These are phyloP conservation scores for Moxostoma hubbsi DNA, from an alignment of 2,797 vertebrate species.

Conservation along the genomic window DNA sequence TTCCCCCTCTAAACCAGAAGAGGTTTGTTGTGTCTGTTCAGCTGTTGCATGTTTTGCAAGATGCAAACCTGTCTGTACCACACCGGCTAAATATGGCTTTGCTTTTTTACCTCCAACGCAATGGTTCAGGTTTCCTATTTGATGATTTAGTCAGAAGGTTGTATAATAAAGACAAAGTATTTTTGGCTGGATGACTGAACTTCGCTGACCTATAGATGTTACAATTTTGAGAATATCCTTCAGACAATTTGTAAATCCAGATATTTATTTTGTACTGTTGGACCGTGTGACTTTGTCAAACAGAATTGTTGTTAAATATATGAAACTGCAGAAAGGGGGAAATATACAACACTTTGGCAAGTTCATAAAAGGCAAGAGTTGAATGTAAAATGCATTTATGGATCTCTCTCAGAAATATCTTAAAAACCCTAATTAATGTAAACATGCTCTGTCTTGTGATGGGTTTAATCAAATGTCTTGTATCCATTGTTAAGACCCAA, in stretches of 20 bases:
- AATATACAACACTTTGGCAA: background rate
- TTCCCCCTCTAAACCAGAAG: background rate
- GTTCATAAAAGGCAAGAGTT: background rate
- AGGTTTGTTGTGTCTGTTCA: background rate
- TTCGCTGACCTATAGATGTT: too few species aligned
- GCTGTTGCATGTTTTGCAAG: background rate
- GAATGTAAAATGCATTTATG: background rate
- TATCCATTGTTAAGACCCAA: background rate
- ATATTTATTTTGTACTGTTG: background rate
- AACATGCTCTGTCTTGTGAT: background rate
- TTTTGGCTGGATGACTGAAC: background rate
- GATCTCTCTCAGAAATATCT: background rate
- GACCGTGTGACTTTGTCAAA: background rate
- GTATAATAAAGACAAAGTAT: background rate
- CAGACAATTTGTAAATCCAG: slow-evolving; percentile 2
- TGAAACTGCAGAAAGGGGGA: background rate
- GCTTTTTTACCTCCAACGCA: background rate
- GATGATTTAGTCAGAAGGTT: background rate
- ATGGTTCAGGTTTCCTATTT: background rate
- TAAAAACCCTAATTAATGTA: too few species aligned
- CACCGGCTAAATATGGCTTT: background rate
- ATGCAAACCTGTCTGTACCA: slow-evolving; percentile 8
- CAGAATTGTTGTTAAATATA: background rate
- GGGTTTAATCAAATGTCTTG: background rate
- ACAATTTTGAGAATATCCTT: too few species aligned